Evolutionary conservation across 1,140 invertebrate species (phyloP), one percentile per base, ranked within the genome.

Genomic region (Xylocopa sonorina): DNA sequence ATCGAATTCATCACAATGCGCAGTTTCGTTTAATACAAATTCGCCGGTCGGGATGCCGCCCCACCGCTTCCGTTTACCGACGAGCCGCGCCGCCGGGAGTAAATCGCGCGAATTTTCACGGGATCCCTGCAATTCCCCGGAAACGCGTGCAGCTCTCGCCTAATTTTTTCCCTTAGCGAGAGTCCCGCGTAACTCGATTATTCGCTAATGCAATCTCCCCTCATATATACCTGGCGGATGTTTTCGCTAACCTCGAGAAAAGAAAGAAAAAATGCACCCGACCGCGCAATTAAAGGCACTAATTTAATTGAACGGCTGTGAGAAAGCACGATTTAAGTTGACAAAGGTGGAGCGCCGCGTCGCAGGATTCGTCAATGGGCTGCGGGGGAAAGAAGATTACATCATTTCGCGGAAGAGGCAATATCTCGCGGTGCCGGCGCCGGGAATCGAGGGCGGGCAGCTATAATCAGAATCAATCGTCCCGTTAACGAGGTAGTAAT

Each of bases 391-490:
- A n/a, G 57, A 34, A 73, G 46, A 78, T 77, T 69, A 69, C 46
- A 68, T 46, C 48, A 51, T 68, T 57, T 76, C 63, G 21, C 21
- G 12, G 2, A 3, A 38, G 27, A 46, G 55, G 5, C 67, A 78
- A 78, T 73, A 78, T 64, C 67, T 68, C 34, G 46, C 55, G 50
- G 24, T n/a, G 76, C 24, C 58, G 51, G 32, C 27, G 62, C 55
- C 50, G 62, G 9, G 50, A 71, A 62, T 63, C 68, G 69, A 60
- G 69, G 58, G 9, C 48, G 43, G n/a, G 29, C 69, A 48, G 48
- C 68, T 73, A 63, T 78, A 84, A 81, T 84, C 83, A 76, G 82
- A 84, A 84, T 84, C 78, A 76, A 73, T 79, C 78, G 77, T 72
- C 34, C 63, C 38, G 57, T 80, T 79, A 84, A 84, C 83, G 81